A percentile compares a stretch with the other conserved stretches of the same genome.
Conservation (phyloP, 2,113 vertebrate genomes). For the Dolichallabes microphthalmus region DNA sequence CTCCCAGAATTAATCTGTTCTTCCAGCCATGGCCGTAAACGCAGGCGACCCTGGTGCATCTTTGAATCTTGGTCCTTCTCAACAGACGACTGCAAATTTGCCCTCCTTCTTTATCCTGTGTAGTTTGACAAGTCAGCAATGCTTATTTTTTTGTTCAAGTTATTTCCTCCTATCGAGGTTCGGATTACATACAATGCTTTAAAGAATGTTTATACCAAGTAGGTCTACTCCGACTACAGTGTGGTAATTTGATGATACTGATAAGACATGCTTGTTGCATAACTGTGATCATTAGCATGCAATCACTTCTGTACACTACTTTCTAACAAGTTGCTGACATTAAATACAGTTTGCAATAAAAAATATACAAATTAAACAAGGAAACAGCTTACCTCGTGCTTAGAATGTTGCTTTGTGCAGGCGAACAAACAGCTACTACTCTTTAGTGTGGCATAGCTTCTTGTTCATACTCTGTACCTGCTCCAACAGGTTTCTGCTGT, state of each 20-base stretch:
- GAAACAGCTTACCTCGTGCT: conserved; percentile 2
- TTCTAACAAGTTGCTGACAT: neutral
- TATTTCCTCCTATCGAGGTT: neutral
- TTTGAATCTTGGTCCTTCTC: conserved; percentile 15
- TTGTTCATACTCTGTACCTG: conserved; percentile 41
- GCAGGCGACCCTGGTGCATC: conserved; percentile 72
- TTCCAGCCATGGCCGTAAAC: conserved; percentile 75
- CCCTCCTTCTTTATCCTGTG: conserved; percentile 8
- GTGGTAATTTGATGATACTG: conserved; percentile 11
- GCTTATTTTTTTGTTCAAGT: neutral
- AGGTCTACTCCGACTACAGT: neutral
- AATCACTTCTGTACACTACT: neutral
- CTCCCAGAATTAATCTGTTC: conserved; percentile 75
- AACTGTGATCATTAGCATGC: neutral
- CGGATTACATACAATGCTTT: conserved; percentile 5
- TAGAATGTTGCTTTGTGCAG: neutral
- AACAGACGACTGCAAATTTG: neutral
- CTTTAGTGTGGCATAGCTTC: conserved; percentile 22
- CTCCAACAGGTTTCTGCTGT: conserved; percentile 52
- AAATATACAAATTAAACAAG: neutral
- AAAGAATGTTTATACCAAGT: neutral
- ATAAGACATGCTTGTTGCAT: conserved; percentile 8
- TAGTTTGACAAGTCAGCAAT: conserved; percentile 17
- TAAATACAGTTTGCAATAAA: neutral
- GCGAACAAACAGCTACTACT: neutral